A percentile compares a stretch with the other conserved stretches of the same genome.
These are phyloP conservation scores for Drosophila carrolli DNA, from an alignment of 1,140 invertebrate genomes.

Conservation along the genomic window DNA sequence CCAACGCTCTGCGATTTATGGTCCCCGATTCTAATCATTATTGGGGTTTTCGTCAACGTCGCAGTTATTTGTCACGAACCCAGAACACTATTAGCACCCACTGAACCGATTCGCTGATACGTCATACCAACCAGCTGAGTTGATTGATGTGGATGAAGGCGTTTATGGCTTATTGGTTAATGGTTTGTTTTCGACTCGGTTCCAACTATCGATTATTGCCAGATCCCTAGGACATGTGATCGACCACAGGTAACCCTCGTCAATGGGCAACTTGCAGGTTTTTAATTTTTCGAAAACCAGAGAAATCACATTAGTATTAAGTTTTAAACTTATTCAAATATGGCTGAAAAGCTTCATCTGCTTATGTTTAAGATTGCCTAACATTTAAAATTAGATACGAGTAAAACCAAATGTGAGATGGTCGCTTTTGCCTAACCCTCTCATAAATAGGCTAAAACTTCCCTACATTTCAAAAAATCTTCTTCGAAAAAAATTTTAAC, in stretches of 20 bases:
- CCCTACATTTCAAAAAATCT: too few species aligned
- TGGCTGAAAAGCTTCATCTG: too few species aligned
- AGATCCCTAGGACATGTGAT: constrained; percentile 25
- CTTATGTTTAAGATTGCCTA: too few species aligned
- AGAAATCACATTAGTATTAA: too few species aligned
- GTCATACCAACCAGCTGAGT: constrained; percentile 15
- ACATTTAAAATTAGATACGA: too few species aligned
- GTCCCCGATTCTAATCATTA: not conserved
- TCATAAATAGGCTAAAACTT: too few species aligned
- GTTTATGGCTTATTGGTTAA: constrained; percentile 29
- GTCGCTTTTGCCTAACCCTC: too few species aligned
- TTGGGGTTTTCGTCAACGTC: constrained; percentile 3
- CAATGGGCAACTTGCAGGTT: too few species aligned
- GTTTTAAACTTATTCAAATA: too few species aligned
- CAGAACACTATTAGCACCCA: not conserved
- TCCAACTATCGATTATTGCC: constrained; percentile 7
- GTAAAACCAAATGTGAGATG: too few species aligned
- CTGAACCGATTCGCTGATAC: not conserved
- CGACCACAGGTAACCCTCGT: not conserved
- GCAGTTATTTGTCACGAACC: constrained; percentile 7
- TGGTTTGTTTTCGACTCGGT: constrained; percentile 24
- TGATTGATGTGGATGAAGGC: constrained; percentile 25
- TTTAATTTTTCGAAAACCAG: too few species aligned
- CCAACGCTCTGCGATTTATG: not conserved
- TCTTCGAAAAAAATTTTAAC: too few species aligned